Evolutionary conservation across 2,888 invertebrate species (phyloP), one percentile per base, ranked within the genome.

Genomic region (Phragmatobia fuliginosa): DNA sequence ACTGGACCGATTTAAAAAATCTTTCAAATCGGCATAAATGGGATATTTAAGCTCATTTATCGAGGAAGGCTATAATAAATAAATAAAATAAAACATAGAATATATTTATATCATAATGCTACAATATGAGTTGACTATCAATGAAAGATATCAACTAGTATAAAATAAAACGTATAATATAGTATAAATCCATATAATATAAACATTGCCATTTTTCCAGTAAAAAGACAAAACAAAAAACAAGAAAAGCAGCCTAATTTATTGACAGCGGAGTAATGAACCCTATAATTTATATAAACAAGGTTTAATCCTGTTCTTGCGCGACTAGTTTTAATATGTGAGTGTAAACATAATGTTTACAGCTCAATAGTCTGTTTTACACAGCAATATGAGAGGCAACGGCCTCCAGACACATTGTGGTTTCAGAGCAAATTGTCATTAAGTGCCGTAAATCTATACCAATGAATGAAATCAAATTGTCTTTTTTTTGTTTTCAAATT

Each of bases 241-340:
- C 49, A 63, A 67, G 63, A 66, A 70, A 68, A 67, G 61, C 33
- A 61, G 62, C 31, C 32, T 66, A 67, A 75, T 64, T 66, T 70
- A 72, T 71, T 21, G 70, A 56, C 31, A 25, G 7, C 21, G 45
- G 71, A 49, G 75, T 62, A 70, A 71, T 59, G 67, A 68, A 64
- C 73, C 56, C 16, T 0, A 60, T 71, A 69, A 77, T 71, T 70
- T 73, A 67, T 67, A 36, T 63, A 45, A 36, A 59, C 33, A 45
- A 28, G 21, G 18, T 18, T 49, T 58, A 14, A 6, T 25, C 21
- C 10, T 65, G 32, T 63, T 41, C 21, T 45, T 38, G 28, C 18
- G 36, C 25, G 14, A 18, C 32, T 52, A 61, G 61, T 33, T 60
- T 60, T 49, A 49, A 66, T 41, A 63, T 49, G 32, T 21, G 31